Evolutionary conservation across 2,888 invertebrate genomes (phyloP), one percentile per base, ranked within the genome.

Genomic region (Epiperipatus broadwayi): DNA sequence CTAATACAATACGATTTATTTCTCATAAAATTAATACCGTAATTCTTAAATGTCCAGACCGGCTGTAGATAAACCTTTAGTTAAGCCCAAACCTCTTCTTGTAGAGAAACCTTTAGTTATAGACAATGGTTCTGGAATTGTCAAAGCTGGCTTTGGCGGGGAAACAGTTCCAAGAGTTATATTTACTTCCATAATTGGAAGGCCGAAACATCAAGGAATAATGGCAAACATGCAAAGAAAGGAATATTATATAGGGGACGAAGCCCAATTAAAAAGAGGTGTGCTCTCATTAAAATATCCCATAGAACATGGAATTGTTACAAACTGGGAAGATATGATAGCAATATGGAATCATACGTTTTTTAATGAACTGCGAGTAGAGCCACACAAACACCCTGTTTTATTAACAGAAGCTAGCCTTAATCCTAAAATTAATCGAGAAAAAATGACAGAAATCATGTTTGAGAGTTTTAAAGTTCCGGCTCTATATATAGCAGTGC

Each of bases 141-240:
- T 34, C 44, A 52, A 52, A 39, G 52, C 52, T 33, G 52, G 52
- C 21, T 53, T 51, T 37, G 51, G 51, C 31, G 52, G 51, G 19
- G 52, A 52, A 40, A 51, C 50, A 37, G 51, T 50, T 25, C 52
- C 52, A 20, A 45, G 50, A 34, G 51, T 50, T 34, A 50, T 52
- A 18, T 52, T 52, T 39, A 51, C 52, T 3, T 49, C 51, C 28
- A 49, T 52, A 36, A 50, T 52, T 16, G 52, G 52, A 18, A 42
- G 51, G 43, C 52, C 52, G 15, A 44, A 49, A 39, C 50, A 51
- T 47, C 51, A 53, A 49, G 53, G 50, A n/a, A n/a, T n/a, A n/a
- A n/a, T n/a, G n/a, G n/a, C n/a, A n/a, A 46, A 37, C 29, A 14
- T 16, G 29, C 18, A 14, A 33, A 18, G 20, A 18, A 33, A 18